phyloP scores from a whole-genome alignment of 2,797 vertebrate genomes.

The Craterocephalus amniculus region DNA sequence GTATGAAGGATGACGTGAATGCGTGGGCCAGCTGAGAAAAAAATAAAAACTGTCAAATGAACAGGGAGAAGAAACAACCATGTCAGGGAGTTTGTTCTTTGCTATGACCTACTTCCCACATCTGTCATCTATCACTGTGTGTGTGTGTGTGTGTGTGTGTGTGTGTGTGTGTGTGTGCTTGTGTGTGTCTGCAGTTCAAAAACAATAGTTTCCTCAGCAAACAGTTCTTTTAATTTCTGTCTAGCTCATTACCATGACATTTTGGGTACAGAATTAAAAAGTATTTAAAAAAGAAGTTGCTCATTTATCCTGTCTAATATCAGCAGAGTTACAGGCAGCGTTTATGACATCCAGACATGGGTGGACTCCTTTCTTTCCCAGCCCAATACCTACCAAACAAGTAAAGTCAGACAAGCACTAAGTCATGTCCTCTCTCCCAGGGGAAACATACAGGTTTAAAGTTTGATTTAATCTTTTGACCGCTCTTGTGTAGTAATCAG shows the following conservation, averaged over 20 bases:
- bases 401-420: constrained; percentile 38
- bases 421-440: constrained; percentile 31
- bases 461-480: constrained; percentile 51
- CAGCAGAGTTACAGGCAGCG: constrained; percentile 17
- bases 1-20: constrained; percentile 56
- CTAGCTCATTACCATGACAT: constrained; percentile 1
- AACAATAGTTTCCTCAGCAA: constrained; percentile 28
- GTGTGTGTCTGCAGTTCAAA: constrained; percentile 27
- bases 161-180: background rate
- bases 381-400: constrained; percentile 43
- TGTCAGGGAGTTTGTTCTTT: constrained; percentile 71
- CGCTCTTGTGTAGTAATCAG: constrained; percentile 45
- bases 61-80: constrained; percentile 46
- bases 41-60: constrained; percentile 47
- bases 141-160: constrained; percentile 29
- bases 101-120: constrained; percentile 78
- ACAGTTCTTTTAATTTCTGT: constrained; percentile 16
- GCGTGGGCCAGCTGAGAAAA: constrained; percentile 55
- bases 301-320: constrained; percentile 20
- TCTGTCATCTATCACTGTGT: constrained; percentile 62
- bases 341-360: constrained; percentile 56
- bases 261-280: constrained; percentile 23
- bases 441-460: constrained; percentile 57
- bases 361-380: constrained; percentile 35
- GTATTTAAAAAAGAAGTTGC: constrained; percentile 1